A percentile compares a stretch with the other conserved stretches of the same genome.
Evolutionary conservation across 2,888 invertebrate genomes (phyloP).

Genomic region (Orchesella flavescens): DNA sequence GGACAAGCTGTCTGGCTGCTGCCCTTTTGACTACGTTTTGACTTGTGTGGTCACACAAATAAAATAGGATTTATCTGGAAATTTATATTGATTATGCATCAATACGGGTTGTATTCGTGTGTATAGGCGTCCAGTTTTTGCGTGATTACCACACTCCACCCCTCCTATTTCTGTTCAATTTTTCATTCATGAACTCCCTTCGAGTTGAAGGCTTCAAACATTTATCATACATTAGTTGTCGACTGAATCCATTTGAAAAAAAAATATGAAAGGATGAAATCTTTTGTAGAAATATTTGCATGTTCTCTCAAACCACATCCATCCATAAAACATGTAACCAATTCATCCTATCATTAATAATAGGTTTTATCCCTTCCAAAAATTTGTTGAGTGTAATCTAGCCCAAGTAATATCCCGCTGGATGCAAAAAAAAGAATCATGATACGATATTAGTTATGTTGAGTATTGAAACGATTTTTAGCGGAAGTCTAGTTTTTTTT

Average conservation of each 20-base stretch:
- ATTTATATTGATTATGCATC: not conserved
- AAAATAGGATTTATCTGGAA: not conserved
- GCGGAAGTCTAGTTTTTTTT: no score
- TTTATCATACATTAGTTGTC: not conserved
- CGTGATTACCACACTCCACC: constrained; percentile 11
- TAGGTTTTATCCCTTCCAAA: no score
- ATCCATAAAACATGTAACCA: no score
- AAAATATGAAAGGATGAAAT: not conserved
- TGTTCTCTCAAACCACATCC: not conserved
- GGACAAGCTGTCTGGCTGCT: not conserved
- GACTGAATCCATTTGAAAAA: not conserved
- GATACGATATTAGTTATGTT: no score
- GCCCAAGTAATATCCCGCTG: no score
- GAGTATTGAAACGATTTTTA: no score
- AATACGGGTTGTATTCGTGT: not conserved
- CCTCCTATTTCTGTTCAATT: not conserved
- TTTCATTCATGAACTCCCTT: not conserved
- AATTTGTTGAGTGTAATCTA: no score
- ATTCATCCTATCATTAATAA: no score
- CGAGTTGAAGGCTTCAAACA: not conserved
- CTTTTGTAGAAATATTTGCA: not conserved
- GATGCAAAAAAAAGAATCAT: no score
- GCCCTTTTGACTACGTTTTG: not conserved
- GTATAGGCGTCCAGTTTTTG: not conserved
- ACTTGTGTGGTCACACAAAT: not conserved